Evolutionary conservation across 2,113 vertebrate genomes (phyloP).

Genomic region (Cheilinus undulatus): DNA sequence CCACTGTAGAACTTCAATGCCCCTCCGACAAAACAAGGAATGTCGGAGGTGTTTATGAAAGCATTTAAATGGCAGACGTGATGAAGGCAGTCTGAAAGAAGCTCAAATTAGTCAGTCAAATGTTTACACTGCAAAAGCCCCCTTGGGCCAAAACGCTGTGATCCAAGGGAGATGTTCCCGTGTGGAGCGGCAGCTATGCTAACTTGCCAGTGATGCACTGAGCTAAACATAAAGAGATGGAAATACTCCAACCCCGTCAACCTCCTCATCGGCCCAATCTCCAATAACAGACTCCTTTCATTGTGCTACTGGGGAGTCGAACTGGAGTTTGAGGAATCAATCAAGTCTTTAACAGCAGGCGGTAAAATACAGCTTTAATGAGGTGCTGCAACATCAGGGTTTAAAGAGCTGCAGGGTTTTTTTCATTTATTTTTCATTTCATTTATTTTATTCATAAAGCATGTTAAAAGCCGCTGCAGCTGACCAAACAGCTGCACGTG

Average conservation of each 20-base stretch:
- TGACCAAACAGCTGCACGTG: not conserved
- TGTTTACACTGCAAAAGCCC: slow-evolving; percentile 44
- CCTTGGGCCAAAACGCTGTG: slow-evolving; percentile 27
- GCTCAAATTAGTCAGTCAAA: slow-evolving; percentile 58
- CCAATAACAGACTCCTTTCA: not conserved
- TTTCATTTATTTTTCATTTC: not conserved
- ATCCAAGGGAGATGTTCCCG: slow-evolving; percentile 11
- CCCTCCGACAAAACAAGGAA: slow-evolving; percentile 33
- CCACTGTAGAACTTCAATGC: slow-evolving; percentile 22
- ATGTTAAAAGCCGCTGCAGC: not conserved
- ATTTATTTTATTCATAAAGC: slow-evolving; percentile 2
- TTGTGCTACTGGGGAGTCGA: not conserved
- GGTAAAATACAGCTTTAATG: slow-evolving; percentile 14
- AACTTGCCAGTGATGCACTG: slow-evolving; percentile 6
- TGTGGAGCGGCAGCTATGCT: slow-evolving; percentile 20
- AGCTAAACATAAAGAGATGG: slow-evolving; percentile 33
- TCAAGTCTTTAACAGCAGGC: not conserved
- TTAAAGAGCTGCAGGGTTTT: not conserved
- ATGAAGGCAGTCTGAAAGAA: slow-evolving; percentile 43
- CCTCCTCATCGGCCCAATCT: not conserved
- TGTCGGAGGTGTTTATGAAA: slow-evolving; percentile 49
- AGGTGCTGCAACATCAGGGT: slow-evolving; percentile 11
- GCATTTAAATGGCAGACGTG: slow-evolving; percentile 37
- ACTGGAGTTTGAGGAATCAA: slow-evolving; percentile 18
- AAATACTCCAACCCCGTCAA: slow-evolving; percentile 16